Percentiles rank a stretch among this genome's conserved stretches.
phyloP scores from a whole-genome alignment of 2,113 vertebrate species.

The Lepidiolamprologus cunningtoni region DNA sequence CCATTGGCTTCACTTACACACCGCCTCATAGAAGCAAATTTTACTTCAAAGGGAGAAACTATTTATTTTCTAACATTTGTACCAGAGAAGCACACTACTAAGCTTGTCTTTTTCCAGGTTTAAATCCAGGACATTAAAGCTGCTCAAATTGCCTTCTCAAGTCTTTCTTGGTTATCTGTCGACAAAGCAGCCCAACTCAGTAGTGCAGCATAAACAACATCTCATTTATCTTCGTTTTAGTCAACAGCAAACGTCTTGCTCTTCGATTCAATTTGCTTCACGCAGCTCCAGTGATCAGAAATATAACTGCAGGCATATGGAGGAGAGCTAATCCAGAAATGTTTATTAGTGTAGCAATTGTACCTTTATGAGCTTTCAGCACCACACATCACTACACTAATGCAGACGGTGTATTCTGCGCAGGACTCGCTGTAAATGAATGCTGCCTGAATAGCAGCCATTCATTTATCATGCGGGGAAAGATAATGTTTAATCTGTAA shows the following conservation, averaged over 20 bases:
- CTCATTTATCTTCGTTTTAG: neutral
- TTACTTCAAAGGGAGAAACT: conserved; percentile 12
- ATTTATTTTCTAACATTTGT: conserved; percentile 16
- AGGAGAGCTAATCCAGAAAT: neutral
- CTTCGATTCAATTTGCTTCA: neutral
- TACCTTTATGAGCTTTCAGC: conserved; percentile 7
- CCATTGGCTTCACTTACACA: neutral
- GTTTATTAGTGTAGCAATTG: conserved; percentile 7
- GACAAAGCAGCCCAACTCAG: neutral
- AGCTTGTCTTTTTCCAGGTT: neutral
- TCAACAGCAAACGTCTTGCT: neutral
- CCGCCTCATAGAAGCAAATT: neutral
- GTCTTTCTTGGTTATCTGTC: neutral
- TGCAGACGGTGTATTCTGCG: neutral
- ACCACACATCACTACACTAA: neutral
- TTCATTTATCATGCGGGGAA: conserved; percentile 6
- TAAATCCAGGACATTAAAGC: neutral
- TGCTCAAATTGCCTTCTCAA: neutral
- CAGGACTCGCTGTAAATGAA: neutral
- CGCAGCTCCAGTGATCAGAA: neutral
- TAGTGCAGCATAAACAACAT: neutral
- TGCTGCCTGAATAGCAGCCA: neutral
- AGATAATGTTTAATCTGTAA: conserved; percentile 57
- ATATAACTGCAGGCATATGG: conserved; percentile 9
- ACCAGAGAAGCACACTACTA: neutral